Evolutionary conservation across 2,888 invertebrate genomes (phyloP).

Genomic region (Rhyacophila evoluta): DNA sequence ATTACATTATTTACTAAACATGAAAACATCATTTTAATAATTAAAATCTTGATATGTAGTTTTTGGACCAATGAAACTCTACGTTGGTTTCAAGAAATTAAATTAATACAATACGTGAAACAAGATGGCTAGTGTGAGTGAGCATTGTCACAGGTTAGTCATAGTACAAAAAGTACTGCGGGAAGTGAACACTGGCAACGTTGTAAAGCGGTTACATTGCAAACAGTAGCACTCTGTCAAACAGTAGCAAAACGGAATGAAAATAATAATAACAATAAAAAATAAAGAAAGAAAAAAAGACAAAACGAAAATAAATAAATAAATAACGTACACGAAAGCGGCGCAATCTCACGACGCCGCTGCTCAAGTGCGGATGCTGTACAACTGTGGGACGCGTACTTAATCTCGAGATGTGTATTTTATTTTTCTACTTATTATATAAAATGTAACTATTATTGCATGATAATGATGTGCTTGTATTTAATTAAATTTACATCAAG

Average conservation of each 20-base stretch:
- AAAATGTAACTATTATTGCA: too few species aligned
- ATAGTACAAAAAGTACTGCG: neutral
- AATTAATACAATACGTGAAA: too few species aligned
- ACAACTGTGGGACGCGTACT: neutral
- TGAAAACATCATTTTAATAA: too few species aligned
- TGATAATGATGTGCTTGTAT: too few species aligned
- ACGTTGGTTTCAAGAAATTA: too few species aligned
- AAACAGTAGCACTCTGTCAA: neutral
- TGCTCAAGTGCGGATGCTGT: neutral
- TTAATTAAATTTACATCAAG: too few species aligned
- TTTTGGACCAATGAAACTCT: too few species aligned
- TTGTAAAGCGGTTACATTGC: neutral
- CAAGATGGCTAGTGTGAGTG: neutral
- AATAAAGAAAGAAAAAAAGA: neutral
- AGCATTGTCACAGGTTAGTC: neutral
- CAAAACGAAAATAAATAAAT: slow-evolving; percentile 12
- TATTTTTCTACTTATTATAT: too few species aligned
- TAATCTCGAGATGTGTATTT: too few species aligned
- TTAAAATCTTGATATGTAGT: too few species aligned
- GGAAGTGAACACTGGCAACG: neutral
- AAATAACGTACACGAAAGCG: slow-evolving; percentile 15
- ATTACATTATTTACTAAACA: too few species aligned
- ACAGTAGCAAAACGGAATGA: slow-evolving; percentile 17
- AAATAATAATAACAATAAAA: slow-evolving; percentile 4
- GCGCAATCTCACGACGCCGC: neutral